A percentile compares a stretch with the other conserved stretches of the same genome.
phyloP scores from a whole-genome alignment of 2,888 invertebrate genomes.

The Acronicta psi region DNA sequence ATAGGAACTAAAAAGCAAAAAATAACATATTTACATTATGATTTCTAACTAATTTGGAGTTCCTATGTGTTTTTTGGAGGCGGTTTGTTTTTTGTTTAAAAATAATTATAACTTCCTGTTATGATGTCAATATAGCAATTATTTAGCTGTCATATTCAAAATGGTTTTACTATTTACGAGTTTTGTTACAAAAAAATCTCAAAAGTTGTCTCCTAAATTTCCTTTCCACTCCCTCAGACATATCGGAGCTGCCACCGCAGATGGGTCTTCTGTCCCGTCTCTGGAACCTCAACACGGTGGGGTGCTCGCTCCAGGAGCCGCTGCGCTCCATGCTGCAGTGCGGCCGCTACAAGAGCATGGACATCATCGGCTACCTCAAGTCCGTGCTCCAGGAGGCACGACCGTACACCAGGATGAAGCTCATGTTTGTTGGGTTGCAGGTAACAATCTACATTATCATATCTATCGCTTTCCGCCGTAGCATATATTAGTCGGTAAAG shows the following conservation, averaged over 20 bases:
- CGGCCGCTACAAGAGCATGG: constrained; percentile 98
- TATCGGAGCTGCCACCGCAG: constrained; percentile 97
- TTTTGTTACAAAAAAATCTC: background rate
- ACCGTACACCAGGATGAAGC: constrained; percentile 97
- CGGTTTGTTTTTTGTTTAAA: too few species aligned
- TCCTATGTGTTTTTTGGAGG: too few species aligned
- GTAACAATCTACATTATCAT: constrained; percentile 55
- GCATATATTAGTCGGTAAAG: too few species aligned
- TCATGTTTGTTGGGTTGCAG: constrained; percentile 98
- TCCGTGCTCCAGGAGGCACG: constrained; percentile 95
- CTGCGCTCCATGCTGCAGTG: constrained; percentile 96
- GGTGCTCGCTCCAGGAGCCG: constrained; percentile 96
- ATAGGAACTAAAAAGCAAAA: too few species aligned
- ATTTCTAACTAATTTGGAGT: too few species aligned
- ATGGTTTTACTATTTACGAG: background rate
- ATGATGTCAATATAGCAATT: too few species aligned
- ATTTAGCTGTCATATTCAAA: too few species aligned
- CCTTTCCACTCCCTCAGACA: constrained; percentile 86
- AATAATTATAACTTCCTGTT: too few species aligned
- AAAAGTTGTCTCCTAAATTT: background rate
- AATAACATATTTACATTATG: too few species aligned
- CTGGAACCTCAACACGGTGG: constrained; percentile 98
- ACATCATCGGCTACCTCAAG: constrained; percentile 97
- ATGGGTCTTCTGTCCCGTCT: constrained; percentile 98
- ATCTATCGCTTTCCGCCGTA: too few species aligned